These are phyloP conservation scores for Drymonia ruficornis DNA, from an alignment of 2,888 invertebrate species.

Conservation along the genomic window DNA sequence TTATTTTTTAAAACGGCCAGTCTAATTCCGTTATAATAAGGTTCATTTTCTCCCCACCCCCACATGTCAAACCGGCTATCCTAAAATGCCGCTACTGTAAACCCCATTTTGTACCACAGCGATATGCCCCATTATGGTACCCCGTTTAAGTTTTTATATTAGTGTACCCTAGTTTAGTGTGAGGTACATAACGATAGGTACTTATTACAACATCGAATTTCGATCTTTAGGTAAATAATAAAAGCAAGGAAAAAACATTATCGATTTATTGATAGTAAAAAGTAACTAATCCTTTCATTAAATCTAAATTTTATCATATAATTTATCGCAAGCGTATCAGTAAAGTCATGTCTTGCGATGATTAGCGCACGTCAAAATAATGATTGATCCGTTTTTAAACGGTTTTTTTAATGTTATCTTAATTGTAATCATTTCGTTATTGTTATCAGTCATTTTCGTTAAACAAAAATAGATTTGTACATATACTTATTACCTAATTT, in stretches of 20 bases:
- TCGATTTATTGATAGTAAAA: constrained; percentile 23
- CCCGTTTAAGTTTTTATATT: too few species aligned
- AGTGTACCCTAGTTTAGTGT: too few species aligned
- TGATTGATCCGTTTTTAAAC: constrained; percentile 68
- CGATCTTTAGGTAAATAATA: not conserved
- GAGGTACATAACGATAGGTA: too few species aligned
- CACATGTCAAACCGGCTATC: too few species aligned
- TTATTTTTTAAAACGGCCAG: too few species aligned
- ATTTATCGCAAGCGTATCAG: constrained; percentile 10
- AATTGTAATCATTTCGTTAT: constrained; percentile 4
- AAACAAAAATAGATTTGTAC: not conserved
- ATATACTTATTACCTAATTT: not conserved
- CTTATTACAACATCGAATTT: not conserved
- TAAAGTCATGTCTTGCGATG: not conserved
- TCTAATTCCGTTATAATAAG: too few species aligned
- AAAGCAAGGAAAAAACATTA: constrained; percentile 5
- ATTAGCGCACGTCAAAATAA: constrained; percentile 31
- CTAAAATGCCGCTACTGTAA: too few species aligned
- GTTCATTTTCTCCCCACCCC: too few species aligned
- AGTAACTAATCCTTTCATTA: not conserved
- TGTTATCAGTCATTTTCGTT: constrained; percentile 7
- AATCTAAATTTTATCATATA: constrained; percentile 3
- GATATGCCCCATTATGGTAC: too few species aligned
- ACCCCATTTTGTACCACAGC: too few species aligned
- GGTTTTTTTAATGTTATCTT: constrained; percentile 31